Base-by-base conservation (phyloP, 2,888 invertebrate species). In the Sphaerophoria taeniata region DNA sequence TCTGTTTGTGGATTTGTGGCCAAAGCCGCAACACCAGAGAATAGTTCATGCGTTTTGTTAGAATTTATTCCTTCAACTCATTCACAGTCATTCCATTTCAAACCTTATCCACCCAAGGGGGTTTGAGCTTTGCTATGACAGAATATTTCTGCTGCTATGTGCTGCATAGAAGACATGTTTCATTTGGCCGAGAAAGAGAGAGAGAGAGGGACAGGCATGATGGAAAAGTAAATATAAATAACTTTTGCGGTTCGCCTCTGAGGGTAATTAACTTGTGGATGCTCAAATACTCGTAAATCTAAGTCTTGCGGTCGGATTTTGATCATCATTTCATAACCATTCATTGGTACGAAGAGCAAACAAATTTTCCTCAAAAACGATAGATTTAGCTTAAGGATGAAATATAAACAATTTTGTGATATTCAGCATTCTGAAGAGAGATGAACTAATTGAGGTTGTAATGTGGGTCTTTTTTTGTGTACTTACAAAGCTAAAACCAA, bases 231-330 rank as follows among this genome's bases (percentile, higher is more conserved):
- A 79, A 79, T 75, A 84, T 84, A 84, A 79, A 84, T 84, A 79
- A 79, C 71, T 84, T 75, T 84, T 79, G 84, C 67, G 79, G 79
- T 79, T 75, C 71, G 65, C 83, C 74, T 71, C 71, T 56, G 75
- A 79, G 84, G 74, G 55, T 84, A 79, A 79, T 84, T 84, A 84
- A 84, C 84, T 84, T 84, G 84, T 79, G 72, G 79, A 79, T 75
- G 71, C 79, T 75, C 79, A 70, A 79, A 79, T n/a, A n/a, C n/a
- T n/a, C n/a, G n/a, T 79, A 84, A 84, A 67, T 75, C 56, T 39
- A n/a, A 53, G 53, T 53, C 51, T 67, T 39, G 53, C 53, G 67
- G 67, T 67, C 31, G 31, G 39, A 53, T 39, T 24, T 67, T 49
- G 36, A 67, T 67, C 67, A 36, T 65, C 34, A 31, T 65, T 65